A percentile compares a stretch with the other conserved stretches of the same genome.
These are phyloP conservation scores for Microplitis demolitor DNA, from an alignment of 1,140 invertebrate genomes.

Conservation along the genomic window DNA sequence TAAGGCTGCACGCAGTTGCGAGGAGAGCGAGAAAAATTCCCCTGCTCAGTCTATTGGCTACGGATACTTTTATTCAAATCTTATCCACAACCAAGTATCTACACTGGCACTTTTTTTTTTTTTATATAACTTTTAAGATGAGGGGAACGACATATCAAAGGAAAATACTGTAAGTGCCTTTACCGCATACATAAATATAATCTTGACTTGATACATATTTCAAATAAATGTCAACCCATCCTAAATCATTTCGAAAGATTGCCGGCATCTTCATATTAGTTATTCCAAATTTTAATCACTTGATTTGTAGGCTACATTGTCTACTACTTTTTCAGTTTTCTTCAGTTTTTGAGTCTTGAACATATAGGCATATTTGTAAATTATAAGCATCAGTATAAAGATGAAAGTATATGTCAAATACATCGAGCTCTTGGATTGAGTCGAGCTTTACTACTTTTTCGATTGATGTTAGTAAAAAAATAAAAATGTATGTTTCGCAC, in stretches of 20 bases:
- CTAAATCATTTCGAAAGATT: not conserved
- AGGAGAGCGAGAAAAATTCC: slow-evolving; percentile 33
- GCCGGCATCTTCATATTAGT: not conserved
- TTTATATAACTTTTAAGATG: not conserved
- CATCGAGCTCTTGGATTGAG: no score
- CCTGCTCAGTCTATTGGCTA: not conserved
- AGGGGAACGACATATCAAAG: slow-evolving; percentile 47
- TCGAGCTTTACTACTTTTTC: no score
- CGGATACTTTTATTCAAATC: slow-evolving; percentile 55
- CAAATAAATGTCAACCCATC: slow-evolving; percentile 29
- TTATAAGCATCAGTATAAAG: no score
- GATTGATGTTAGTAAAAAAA: no score
- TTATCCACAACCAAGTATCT: slow-evolving; percentile 34
- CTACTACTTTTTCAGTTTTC: no score
- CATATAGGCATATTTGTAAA: no score
- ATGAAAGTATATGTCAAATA: no score
- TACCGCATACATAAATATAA: slow-evolving; percentile 53
- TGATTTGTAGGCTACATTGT: no score
- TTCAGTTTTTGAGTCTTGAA: no score
- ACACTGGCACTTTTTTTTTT: not conserved
- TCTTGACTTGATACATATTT: slow-evolving; percentile 50
- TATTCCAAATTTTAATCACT: no score
- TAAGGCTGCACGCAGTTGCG: slow-evolving; percentile 49
- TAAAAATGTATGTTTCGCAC: no score
- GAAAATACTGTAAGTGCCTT: slow-evolving; percentile 50